These are phyloP conservation scores for Habrosyne pyritoides DNA, from an alignment of 2,888 invertebrate genomes.

Conservation along the genomic window DNA sequence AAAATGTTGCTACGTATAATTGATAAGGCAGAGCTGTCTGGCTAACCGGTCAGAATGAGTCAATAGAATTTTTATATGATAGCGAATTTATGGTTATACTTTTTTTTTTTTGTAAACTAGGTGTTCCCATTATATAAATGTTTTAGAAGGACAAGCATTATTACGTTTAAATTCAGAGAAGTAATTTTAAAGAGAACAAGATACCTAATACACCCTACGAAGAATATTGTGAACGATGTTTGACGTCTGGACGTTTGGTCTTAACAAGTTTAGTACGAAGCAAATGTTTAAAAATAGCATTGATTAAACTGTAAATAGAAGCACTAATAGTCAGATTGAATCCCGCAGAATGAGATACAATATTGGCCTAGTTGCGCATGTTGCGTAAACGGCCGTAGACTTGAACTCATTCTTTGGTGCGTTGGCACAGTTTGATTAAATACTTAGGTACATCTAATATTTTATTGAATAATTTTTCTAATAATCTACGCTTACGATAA, in stretches of 20 bases:
- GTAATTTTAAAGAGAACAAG: too few relatives aligned
- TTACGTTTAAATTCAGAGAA: too few relatives aligned
- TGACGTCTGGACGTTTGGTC: too few relatives aligned
- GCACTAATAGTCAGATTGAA: conserved; percentile 24
- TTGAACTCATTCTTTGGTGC: conserved; percentile 70
- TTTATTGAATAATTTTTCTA: not conserved
- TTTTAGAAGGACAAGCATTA: too few relatives aligned
- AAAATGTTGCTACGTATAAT: not conserved
- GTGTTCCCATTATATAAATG: too few relatives aligned
- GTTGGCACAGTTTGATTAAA: conserved; percentile 51
- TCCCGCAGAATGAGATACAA: conserved; percentile 56
- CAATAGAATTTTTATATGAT: not conserved
- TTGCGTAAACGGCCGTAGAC: conserved; percentile 78
- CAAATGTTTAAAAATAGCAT: conserved; percentile 9
- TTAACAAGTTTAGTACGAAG: conserved; percentile 6
- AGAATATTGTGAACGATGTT: too few relatives aligned
- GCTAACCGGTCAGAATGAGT: not conserved
- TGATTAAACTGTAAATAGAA: conserved; percentile 16
- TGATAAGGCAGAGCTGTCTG: not conserved
- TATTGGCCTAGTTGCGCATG: conserved; percentile 71
- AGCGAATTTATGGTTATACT: not conserved
- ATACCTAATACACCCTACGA: too few relatives aligned
- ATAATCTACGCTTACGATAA: not conserved
- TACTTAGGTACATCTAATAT: conserved; percentile 12
- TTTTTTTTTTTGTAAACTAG: too few relatives aligned